Evolutionary conservation across 2,113 vertebrate genomes (phyloP).

Genomic region (Psophia crepitans): DNA sequence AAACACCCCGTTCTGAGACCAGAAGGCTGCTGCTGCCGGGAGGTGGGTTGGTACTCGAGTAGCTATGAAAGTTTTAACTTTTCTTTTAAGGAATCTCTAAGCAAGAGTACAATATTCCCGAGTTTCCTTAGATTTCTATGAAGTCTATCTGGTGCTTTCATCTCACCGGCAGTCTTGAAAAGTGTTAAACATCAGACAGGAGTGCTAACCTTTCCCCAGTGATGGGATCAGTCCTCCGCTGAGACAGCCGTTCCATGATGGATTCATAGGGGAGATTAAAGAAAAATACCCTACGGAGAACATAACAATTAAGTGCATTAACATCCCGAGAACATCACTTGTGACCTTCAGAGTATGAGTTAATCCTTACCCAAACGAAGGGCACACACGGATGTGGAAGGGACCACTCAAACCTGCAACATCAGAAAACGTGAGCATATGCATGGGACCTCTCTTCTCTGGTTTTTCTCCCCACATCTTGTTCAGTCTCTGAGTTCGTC

Average conservation of each 20-base stretch:
- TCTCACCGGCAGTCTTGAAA: conserved; percentile 2
- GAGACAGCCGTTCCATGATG: conserved; percentile 81
- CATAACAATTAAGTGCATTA: background rate
- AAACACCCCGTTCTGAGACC: background rate
- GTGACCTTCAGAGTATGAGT: background rate
- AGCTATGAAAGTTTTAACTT: conserved; percentile 27
- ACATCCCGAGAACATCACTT: background rate
- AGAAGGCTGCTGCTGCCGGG: background rate
- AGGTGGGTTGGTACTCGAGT: background rate
- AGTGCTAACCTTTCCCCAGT: conserved; percentile 84
- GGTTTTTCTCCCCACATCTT: background rate
- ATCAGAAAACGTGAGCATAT: rapidly evolving
- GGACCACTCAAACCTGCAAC: background rate
- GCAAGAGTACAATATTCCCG: background rate
- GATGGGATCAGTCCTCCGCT: conserved; percentile 81
- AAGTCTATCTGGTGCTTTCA: conserved; percentile 31
- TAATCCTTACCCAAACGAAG: background rate
- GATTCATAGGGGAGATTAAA: conserved; percentile 81
- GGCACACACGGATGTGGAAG: background rate
- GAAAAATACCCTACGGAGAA: conserved; percentile 84
- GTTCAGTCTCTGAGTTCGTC: background rate
- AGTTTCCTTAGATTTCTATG: background rate
- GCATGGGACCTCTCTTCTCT: background rate
- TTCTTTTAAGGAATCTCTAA: conserved; percentile 28
- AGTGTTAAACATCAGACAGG: background rate